Evolutionary conservation across 1,140 invertebrate species (phyloP).

Genomic region (Drosophila trapezifrons): DNA sequence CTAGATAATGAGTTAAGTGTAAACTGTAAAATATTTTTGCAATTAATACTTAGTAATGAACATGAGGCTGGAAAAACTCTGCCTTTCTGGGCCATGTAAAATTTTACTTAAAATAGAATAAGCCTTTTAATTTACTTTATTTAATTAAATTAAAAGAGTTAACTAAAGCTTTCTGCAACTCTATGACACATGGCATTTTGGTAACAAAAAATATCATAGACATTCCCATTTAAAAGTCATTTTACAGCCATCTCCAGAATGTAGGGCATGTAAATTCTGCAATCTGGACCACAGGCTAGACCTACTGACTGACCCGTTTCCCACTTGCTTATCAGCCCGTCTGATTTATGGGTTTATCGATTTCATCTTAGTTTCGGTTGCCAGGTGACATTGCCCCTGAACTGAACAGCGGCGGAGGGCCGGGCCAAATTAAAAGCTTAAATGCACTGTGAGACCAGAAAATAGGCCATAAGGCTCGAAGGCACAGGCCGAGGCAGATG

Average conservation of each 20-base stretch:
- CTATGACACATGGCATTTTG: too few relatives aligned
- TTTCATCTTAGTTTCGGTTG: constrained; percentile 67
- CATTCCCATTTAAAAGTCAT: constrained; percentile 2
- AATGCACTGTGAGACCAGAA: constrained; percentile 53
- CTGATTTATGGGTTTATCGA: constrained; percentile 72
- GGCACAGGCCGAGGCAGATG: too few relatives aligned
- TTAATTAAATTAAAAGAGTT: not conserved
- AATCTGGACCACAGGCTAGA: constrained; percentile 7
- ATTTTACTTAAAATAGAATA: not conserved
- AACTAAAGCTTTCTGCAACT: not conserved
- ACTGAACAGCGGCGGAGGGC: constrained; percentile 15
- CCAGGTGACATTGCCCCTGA: constrained; percentile 76
- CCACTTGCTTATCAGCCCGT: constrained; percentile 29
- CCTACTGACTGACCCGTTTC: not conserved
- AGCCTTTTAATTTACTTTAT: too few relatives aligned
- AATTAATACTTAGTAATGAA: not conserved
- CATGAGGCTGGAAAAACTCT: too few relatives aligned
- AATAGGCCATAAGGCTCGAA: constrained; percentile 36
- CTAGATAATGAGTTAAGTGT: not conserved
- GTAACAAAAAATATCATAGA: not conserved
- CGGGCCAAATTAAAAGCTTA: constrained; percentile 57
- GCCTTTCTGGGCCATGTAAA: too few relatives aligned
- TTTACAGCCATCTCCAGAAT: constrained; percentile 8
- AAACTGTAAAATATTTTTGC: not conserved
- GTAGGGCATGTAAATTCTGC: constrained; percentile 26